A percentile compares a stretch with the other conserved stretches of the same genome.
Conservation (phyloP, 2,888 invertebrate species). For the Protula sp. region DNA sequence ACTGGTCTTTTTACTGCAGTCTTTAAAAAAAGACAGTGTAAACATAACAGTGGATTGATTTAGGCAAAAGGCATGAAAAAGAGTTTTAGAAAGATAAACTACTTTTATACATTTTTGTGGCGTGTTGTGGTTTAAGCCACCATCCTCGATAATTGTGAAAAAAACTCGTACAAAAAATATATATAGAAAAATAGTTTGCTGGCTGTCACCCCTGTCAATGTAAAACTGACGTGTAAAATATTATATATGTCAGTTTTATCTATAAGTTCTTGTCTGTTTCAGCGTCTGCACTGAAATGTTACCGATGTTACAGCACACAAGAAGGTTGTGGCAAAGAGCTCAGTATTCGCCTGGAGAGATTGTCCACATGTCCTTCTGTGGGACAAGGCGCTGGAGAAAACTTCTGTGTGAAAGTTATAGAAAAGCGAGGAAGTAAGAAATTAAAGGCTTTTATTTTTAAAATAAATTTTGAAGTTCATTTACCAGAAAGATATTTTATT, state of each 20-base stretch:
- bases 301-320: slow-evolving; percentile 49
- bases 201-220: no score
- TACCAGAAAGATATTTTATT: background rate
- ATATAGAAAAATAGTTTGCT: no score
- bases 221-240: no score
- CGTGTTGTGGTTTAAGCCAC: no score
- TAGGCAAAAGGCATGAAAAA: no score
- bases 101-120: no score
- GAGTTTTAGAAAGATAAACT: no score
- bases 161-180: no score
- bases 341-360: slow-evolving; percentile 47
- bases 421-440: slow-evolving; percentile 42
- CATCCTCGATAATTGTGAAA: no score
- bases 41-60: no score
- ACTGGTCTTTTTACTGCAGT: no score
- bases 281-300: slow-evolving; percentile 44
- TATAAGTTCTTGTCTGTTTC: slow-evolving; percentile 11
- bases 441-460: background rate
- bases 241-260: background rate
- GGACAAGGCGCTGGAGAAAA: slow-evolving; percentile 28
- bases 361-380: slow-evolving; percentile 40
- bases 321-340: slow-evolving; percentile 51
- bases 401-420: slow-evolving; percentile 51
- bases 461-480: background rate
- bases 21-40: no score